Percentiles rank a stretch among this genome's conserved stretches.
Conservation (phyloP, 2,888 invertebrate species). For the Amaurobius ferox region DNA sequence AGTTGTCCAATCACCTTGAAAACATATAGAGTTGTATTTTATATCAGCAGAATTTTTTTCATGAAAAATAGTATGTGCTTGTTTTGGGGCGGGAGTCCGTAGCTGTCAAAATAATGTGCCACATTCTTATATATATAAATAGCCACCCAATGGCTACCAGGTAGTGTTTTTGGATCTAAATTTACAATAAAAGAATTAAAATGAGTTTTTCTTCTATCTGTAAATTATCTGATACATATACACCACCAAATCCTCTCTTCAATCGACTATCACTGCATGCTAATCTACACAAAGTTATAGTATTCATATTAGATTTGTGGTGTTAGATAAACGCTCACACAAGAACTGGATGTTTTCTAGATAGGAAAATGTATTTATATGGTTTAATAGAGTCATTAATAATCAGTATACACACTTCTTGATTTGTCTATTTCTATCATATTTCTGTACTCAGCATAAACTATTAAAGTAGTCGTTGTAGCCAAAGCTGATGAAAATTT, state of each 20-base stretch:
- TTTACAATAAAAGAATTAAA: conserved; percentile 32
- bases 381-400: neutral
- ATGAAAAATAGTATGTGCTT: conserved; percentile 29
- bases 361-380: neutral
- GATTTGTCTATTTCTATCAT: conserved; percentile 45
- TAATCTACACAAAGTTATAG: conserved; percentile 19
- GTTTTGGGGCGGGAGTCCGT: neutral
- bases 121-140: neutral
- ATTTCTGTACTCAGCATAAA: conserved; percentile 31
- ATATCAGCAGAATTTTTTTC: neutral
- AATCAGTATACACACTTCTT: conserved; percentile 28
- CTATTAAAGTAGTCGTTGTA: conserved; percentile 20
- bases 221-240: conserved; percentile 19
- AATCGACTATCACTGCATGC: conserved; percentile 13
- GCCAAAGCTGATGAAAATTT: conserved; percentile 16
- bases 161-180: neutral
- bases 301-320: neutral
- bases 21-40: neutral
- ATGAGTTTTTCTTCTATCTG: neutral
- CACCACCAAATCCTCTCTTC: conserved; percentile 21
- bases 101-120: conserved; percentile 41
- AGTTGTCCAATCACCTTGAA: neutral
- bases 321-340: neutral
- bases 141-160: conserved; percentile 50
- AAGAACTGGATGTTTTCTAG: neutral